These are phyloP conservation scores for Acropternis orthonyx DNA, from an alignment of 2,797 vertebrate genomes.

Conservation along the genomic window DNA sequence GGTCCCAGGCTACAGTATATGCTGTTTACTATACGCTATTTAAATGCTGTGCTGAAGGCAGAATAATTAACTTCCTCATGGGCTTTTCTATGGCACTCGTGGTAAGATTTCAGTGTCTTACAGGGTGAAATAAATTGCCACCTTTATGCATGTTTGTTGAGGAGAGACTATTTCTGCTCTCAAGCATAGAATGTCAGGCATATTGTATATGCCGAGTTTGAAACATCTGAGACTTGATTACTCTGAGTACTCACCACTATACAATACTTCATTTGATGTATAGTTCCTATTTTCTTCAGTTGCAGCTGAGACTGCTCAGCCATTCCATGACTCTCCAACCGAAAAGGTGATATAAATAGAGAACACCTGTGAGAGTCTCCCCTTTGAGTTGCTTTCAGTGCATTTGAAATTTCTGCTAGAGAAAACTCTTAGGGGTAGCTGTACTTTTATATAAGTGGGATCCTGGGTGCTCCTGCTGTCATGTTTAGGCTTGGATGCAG, in stretches of 20 bases:
- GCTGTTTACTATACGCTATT: neutral
- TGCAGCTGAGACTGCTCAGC: conserved; percentile 9
- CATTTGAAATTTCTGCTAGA: neutral
- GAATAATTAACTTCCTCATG: conserved; percentile 30
- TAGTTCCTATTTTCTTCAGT: neutral
- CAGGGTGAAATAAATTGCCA: conserved; percentile 12
- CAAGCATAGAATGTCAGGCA: neutral
- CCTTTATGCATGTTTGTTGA: neutral
- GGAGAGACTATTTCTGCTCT: neutral
- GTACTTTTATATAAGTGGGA: neutral
- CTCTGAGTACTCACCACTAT: neutral
- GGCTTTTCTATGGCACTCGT: neutral
- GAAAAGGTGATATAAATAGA: neutral
- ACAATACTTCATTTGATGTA: neutral
- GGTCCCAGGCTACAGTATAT: neutral
- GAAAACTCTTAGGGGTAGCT: neutral
- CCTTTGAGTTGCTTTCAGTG: neutral
- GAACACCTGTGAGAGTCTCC: neutral
- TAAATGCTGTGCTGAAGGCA: conserved; percentile 27
- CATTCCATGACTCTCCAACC: neutral
- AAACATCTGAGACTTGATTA: conserved; percentile 2
- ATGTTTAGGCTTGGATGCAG: neutral
- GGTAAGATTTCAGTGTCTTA: neutral
- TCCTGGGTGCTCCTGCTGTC: neutral
- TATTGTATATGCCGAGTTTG: neutral